A percentile compares a stretch with the other conserved stretches of the same genome.
Conservation (phyloP, 2,797 vertebrate genomes). For the Dermochelys coriacea region DNA sequence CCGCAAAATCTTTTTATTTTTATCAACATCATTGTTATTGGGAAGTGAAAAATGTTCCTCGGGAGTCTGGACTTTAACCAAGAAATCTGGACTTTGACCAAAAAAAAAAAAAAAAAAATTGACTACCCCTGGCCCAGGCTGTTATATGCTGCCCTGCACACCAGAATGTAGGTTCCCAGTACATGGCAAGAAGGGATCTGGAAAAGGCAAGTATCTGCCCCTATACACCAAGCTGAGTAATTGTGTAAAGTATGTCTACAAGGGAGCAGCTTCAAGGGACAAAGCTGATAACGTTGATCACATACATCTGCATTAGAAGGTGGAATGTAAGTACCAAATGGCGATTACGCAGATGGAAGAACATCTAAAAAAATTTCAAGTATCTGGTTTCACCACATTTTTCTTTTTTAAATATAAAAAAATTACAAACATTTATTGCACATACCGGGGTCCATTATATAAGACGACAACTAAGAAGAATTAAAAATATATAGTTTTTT, state of each 20-base stretch:
- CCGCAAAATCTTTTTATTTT: no score
- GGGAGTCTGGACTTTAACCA: no score
- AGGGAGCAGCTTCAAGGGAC: not conserved
- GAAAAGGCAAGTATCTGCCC: not conserved
- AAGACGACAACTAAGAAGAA: not conserved
- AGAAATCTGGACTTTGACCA: no score
- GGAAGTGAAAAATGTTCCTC: no score
- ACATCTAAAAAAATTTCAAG: not conserved
- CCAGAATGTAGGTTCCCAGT: rapidly evolving
- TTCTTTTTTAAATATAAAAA: not conserved
- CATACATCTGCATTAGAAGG: not conserved
- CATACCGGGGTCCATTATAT: not conserved
- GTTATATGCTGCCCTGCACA: not conserved
- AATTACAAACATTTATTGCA: not conserved
- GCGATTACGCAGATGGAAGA: not conserved
- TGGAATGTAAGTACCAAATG: not conserved
- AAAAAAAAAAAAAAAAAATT: no score
- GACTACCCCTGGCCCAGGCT: not conserved
- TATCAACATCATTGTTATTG: no score
- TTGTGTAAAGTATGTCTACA: rapidly evolving
- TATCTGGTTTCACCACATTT: not conserved
- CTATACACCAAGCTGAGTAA: not conserved
- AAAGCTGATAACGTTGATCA: rapidly evolving
- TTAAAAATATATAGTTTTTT: rapidly evolving
- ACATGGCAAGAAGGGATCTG: not conserved